Percentiles rank a stretch among this genome's conserved stretches.
These are phyloP conservation scores for Gastracanthus pulcherrimus DNA, from an alignment of 2,888 invertebrate genomes.

Conservation along the genomic window DNA sequence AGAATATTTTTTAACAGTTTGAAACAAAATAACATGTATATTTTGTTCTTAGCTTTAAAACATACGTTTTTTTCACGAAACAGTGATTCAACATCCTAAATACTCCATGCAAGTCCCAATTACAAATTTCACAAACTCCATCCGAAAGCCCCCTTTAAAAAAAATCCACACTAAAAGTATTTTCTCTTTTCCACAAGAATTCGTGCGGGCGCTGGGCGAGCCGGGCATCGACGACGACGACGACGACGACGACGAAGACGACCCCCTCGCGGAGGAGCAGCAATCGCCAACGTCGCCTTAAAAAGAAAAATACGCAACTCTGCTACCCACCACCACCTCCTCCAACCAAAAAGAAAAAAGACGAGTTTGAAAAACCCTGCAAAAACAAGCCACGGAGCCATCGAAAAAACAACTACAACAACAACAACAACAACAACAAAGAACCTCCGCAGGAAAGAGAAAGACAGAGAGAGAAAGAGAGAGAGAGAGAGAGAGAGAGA, in stretches of 20 bases:
- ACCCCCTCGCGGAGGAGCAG: slow-evolving; percentile 71
- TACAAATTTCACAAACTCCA: too few species aligned
- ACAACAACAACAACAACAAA: too few species aligned
- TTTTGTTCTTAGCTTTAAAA: too few species aligned
- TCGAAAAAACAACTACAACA: too few species aligned
- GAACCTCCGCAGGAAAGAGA: not conserved
- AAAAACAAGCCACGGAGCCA: not conserved
- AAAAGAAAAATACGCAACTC: not conserved
- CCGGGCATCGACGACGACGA: slow-evolving; percentile 87
- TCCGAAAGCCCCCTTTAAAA: too few species aligned
- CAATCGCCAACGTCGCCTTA: slow-evolving; percentile 24
- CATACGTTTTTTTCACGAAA: too few species aligned
- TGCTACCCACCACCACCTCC: too few species aligned
- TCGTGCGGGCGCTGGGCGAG: slow-evolving; percentile 91
- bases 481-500: not conserved
- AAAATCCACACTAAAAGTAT: not conserved
- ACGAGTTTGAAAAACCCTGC: not conserved
- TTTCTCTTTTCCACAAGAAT: slow-evolving; percentile 80
- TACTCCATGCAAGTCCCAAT: too few species aligned
- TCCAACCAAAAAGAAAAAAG: not conserved
- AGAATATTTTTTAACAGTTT: too few species aligned
- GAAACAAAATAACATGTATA: too few species aligned
- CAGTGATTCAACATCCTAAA: too few species aligned
- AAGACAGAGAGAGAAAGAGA: not conserved
- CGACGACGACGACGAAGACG: slow-evolving; percentile 84